phyloP scores from a whole-genome alignment of 2,113 vertebrate genomes.

The Agapornis roseicollis region DNA sequence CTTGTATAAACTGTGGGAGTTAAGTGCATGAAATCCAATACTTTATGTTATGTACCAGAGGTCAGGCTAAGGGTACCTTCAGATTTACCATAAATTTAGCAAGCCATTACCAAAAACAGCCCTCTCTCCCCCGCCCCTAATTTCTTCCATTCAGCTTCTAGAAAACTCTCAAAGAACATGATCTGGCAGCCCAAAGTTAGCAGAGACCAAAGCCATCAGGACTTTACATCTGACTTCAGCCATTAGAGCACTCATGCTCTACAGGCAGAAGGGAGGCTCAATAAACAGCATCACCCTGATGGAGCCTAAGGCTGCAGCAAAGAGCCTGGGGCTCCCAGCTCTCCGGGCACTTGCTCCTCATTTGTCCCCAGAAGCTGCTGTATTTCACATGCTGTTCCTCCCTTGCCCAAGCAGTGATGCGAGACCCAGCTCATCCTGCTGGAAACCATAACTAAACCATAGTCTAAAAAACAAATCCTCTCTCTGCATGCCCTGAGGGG shows the following conservation, averaged over 20 bases:
- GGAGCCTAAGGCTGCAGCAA: background rate
- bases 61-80: background rate
- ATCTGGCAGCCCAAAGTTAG: background rate
- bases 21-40: background rate
- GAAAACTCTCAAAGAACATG: background rate
- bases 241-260: accelerated
- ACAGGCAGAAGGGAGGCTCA: background rate
- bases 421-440: background rate
- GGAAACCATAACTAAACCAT: background rate
- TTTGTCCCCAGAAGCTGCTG: background rate
- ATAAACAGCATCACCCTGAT: background rate
- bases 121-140: background rate
- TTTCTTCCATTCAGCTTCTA: background rate
- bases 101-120: background rate
- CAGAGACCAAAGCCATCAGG: background rate
- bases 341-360: background rate
- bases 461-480: background rate
- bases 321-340: background rate
- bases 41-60: background rate
- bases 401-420: background rate
- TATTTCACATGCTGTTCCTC: conserved; percentile 22
- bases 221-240: background rate
- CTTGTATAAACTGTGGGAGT: background rate
- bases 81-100: background rate
- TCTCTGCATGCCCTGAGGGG: background rate